Conservation (phyloP, 2,797 vertebrate genomes). For the Rhinogobio ventralis region DNA sequence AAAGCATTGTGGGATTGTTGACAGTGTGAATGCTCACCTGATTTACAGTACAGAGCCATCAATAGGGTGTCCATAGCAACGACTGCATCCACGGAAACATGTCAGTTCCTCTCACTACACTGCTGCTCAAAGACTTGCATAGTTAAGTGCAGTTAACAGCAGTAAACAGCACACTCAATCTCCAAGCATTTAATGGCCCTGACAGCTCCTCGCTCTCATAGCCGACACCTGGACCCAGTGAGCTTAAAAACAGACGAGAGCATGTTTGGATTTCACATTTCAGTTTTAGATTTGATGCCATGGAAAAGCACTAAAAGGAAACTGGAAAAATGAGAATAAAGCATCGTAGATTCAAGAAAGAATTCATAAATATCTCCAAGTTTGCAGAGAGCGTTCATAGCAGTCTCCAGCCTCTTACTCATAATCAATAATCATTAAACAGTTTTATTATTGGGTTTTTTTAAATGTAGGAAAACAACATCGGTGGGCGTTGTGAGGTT, state of each 20-base stretch:
- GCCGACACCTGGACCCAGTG: neutral
- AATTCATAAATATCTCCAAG: neutral
- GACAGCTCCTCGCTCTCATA: conserved; percentile 63
- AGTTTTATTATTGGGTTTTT: neutral
- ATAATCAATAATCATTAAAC: conserved; percentile 19
- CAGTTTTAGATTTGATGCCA: neutral
- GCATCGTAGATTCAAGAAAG: neutral
- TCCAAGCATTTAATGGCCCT: conserved; percentile 67
- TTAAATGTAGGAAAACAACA: neutral
- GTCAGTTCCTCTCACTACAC: conserved; percentile 37
- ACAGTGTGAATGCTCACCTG: conserved; percentile 44
- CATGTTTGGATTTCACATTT: neutral
- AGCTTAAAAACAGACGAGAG: neutral
- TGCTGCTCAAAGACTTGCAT: conserved; percentile 13
- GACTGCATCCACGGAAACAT: conserved; percentile 64
- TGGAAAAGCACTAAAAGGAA: neutral
- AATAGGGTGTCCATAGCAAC: conserved; percentile 72
- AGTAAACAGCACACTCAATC: conserved; percentile 77
- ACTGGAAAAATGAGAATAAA: neutral
- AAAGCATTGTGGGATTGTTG: conserved; percentile 41
- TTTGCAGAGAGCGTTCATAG: neutral
- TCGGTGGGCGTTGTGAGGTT: neutral
- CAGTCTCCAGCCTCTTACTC: neutral
- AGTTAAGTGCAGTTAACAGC: conserved; percentile 43
- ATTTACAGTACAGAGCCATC: conserved; percentile 62